Evolutionary conservation across 1,140 invertebrate genomes (phyloP).

Genomic region (Littorina saxatilis): DNA sequence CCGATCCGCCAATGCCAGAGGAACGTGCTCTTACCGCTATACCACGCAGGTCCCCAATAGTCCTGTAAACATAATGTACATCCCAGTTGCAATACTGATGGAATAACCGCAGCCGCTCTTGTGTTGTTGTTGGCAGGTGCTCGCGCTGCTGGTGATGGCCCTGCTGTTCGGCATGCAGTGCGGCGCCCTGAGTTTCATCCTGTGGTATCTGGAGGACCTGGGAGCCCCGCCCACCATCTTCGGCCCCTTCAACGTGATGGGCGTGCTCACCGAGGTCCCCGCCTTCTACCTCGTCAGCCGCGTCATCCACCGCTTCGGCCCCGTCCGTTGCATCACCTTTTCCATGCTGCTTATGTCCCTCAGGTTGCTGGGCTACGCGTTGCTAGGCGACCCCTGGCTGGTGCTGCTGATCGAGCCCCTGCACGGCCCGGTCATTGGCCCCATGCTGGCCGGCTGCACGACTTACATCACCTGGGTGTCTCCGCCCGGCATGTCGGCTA

Average conservation of each 20-base stretch:
- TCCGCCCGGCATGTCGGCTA: conserved; percentile 46
- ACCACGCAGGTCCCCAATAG: too few species aligned
- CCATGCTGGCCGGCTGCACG: conserved; percentile 86
- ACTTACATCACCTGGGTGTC: conserved; percentile 46
- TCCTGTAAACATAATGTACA: too few species aligned
- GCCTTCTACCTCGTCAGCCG: conserved; percentile 29
- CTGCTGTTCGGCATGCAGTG: conserved; percentile 43
- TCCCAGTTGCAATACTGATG: too few species aligned
- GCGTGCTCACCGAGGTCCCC: conserved; percentile 5
- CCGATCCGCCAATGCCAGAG: too few species aligned
- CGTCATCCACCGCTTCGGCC: conserved; percentile 75
- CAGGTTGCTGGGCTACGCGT: conserved; percentile 88
- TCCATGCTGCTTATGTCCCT: conserved; percentile 84
- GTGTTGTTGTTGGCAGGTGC: too few species aligned
- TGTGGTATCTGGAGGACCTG: conserved; percentile 42
- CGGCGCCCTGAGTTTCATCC: conserved; percentile 41
- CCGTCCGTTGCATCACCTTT: conserved; percentile 88
- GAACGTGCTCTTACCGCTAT: too few species aligned
- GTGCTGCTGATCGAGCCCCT: conserved; percentile 89
- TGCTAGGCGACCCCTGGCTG: conserved; percentile 86
- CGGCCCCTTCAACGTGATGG: conserved; percentile 26
- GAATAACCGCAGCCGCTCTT: too few species aligned
- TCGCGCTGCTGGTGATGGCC: conserved; percentile 36
- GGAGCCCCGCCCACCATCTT: conserved; percentile 35
- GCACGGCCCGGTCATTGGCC: conserved; percentile 90